Conservation (phyloP, 2,888 invertebrate species). For the Neoaliturus tenellus region DNA sequence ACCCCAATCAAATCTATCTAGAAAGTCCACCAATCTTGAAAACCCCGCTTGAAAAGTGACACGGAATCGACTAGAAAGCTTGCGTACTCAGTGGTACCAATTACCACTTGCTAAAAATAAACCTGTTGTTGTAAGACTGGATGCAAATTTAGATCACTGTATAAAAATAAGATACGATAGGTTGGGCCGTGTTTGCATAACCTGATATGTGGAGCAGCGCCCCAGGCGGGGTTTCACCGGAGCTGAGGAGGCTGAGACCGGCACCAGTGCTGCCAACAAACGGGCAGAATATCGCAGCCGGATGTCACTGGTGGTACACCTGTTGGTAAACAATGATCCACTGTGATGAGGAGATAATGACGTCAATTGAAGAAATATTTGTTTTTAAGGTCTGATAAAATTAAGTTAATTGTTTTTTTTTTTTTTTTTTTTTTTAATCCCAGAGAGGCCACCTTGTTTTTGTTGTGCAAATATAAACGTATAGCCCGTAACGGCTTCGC, state of each 20-base stretch:
- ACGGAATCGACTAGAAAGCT: background rate
- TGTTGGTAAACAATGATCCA: too few relatives aligned
- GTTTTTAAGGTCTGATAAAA: too few relatives aligned
- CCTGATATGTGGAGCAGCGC: constrained; percentile 24
- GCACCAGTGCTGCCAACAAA: constrained; percentile 17
- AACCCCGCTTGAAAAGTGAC: background rate
- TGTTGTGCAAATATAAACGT: too few relatives aligned
- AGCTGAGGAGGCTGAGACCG: background rate
- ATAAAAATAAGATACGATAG: constrained; percentile 40
- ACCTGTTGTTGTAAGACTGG: constrained; percentile 46
- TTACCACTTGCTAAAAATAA: constrained; percentile 35
- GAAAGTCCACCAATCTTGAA: background rate
- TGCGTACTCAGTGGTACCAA: background rate
- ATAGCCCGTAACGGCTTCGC: too few relatives aligned
- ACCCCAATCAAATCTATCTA: background rate
- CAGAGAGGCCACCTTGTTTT: too few relatives aligned
- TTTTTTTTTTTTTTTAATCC: too few relatives aligned
- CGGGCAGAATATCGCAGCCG: background rate
- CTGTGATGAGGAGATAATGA: too few relatives aligned
- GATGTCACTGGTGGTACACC: too few relatives aligned
- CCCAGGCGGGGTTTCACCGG: background rate
- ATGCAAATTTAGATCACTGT: constrained; percentile 41
- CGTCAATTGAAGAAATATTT: too few relatives aligned
- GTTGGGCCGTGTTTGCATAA: constrained; percentile 19
- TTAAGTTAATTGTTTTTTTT: too few relatives aligned